A percentile compares a stretch with the other conserved stretches of the same genome.
phyloP scores from a whole-genome alignment of 2,113 vertebrate genomes.

The Machaerirhynchus nigripectus region DNA sequence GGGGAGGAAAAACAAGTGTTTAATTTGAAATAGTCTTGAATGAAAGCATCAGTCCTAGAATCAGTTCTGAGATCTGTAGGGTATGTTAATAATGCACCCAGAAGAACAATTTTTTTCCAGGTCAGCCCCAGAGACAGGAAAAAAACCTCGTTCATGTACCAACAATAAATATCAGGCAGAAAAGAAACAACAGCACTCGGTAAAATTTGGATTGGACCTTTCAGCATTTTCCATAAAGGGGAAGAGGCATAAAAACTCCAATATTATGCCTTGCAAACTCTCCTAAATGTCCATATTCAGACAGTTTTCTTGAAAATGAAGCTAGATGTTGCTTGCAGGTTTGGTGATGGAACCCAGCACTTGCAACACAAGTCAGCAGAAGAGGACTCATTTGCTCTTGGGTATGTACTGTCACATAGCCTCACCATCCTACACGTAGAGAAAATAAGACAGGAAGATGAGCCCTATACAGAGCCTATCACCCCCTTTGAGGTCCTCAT shows the following conservation, averaged over 20 bases:
- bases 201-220: neutral
- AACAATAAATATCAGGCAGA: neutral
- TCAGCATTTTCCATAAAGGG: neutral
- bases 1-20: neutral
- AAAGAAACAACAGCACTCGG: neutral
- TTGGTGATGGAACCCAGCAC: neutral
- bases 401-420: fast-evolving
- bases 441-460: neutral
- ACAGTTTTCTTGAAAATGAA: neutral
- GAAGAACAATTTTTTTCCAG: neutral
- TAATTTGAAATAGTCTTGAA: neutral
- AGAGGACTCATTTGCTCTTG: neutral
- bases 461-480: neutral
- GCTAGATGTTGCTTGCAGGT: neutral
- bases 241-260: neutral
- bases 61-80: neutral
- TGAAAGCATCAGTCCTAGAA: neutral
- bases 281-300: neutral
- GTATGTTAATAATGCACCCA: neutral
- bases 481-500: neutral
- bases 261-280: neutral
- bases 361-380: neutral
- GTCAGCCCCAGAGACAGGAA: neutral
- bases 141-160: fast-evolving
- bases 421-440: neutral